Evolutionary conservation across 2,113 vertebrate species (phyloP).

Genomic region (Rhinolophus ferrumequinum): DNA sequence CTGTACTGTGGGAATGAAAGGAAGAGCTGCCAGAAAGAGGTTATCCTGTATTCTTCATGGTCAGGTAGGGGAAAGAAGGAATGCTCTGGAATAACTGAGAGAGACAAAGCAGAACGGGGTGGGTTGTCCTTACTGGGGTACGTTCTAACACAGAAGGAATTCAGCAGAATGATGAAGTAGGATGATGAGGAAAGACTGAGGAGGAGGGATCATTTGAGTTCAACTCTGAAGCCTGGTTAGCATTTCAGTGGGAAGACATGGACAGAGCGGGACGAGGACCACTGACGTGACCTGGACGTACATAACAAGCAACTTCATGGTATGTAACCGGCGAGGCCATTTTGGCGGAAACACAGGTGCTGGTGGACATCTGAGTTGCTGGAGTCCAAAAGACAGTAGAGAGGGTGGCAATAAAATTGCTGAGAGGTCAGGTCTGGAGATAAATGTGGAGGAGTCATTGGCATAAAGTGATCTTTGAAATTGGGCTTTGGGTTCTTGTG

Average conservation of each 20-base stretch:
- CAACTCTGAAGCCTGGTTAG: neutral
- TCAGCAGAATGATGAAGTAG: conserved; percentile 3
- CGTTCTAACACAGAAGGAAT: neutral
- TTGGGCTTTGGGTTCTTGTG: neutral
- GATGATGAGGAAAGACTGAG: conserved; percentile 1
- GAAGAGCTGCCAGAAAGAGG: conserved; percentile 18
- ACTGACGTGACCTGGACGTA: neutral
- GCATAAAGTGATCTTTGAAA: neutral
- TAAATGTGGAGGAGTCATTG: neutral
- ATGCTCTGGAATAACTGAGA: neutral
- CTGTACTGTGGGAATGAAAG: neutral
- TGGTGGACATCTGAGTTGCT: neutral
- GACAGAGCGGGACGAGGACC: neutral
- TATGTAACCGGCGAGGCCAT: neutral
- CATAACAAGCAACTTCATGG: neutral
- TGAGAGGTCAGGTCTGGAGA: neutral
- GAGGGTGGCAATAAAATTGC: neutral
- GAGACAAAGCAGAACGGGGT: neutral
- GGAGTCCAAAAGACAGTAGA: neutral
- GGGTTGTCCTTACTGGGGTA: neutral
- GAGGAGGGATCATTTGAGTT: conserved; percentile 36
- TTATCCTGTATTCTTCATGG: neutral
- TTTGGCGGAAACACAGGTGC: neutral
- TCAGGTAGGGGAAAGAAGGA: conserved; percentile 15
- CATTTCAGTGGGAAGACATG: conserved; percentile 19